Conservation (phyloP, 2,888 invertebrate genomes). For the Xestoiulus laeticollis region DNA sequence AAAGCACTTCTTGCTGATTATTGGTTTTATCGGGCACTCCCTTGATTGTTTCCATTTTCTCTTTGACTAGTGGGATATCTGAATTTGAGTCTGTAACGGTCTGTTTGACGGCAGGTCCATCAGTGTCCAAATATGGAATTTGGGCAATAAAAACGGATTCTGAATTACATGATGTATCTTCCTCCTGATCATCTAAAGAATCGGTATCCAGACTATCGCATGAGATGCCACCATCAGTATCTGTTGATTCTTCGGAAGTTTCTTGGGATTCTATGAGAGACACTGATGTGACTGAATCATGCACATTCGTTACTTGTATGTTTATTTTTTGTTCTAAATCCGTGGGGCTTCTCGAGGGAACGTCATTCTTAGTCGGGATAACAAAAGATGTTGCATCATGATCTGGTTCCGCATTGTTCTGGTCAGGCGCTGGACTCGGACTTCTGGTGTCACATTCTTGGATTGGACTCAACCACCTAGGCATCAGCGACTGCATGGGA, state of each 20-base stretch:
- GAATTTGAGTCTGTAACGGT: background rate
- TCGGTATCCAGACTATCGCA: background rate
- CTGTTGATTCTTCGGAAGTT: background rate
- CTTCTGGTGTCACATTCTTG: conserved; percentile 40
- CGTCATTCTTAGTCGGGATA: background rate
- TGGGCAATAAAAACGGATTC: background rate
- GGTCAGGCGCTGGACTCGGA: background rate
- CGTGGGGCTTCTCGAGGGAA: background rate
- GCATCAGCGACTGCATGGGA: background rate
- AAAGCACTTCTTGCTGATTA: background rate
- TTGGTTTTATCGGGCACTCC: background rate
- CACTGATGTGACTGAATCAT: background rate
- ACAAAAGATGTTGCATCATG: background rate
- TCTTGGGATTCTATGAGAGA: background rate
- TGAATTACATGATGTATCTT: background rate
- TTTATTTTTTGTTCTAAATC: background rate
- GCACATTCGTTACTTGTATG: background rate
- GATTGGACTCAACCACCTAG: background rate
- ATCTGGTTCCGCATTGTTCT: background rate
- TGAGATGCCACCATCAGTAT: background rate
- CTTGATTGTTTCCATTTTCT: background rate
- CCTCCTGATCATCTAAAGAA: background rate
- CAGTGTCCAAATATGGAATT: background rate
- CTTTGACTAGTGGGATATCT: background rate
- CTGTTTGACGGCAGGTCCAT: background rate